Conservation (phyloP, 1,140 invertebrate species). For the Trichonephila clavata region DNA sequence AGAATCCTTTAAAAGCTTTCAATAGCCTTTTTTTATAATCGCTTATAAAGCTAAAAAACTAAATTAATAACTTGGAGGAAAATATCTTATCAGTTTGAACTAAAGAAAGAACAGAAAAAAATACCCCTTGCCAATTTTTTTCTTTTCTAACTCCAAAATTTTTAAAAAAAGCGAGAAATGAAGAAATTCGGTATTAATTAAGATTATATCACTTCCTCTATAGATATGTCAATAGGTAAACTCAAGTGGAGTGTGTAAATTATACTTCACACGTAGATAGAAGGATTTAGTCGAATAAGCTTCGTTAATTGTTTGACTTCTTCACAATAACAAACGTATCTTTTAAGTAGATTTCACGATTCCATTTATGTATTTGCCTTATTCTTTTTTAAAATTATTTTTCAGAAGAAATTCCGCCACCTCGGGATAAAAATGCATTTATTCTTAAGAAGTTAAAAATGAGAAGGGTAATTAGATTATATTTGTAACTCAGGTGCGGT, state of each 20-base stretch:
- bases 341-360: not conserved
- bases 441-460: no score
- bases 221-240: not conserved
- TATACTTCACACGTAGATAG: not conserved
- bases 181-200: not conserved
- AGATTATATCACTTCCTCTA: not conserved
- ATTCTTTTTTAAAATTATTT: no score
- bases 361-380: not conserved
- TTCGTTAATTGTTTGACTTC: not conserved
- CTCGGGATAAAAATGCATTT: no score
- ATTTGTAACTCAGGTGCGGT: no score
- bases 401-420: no score
- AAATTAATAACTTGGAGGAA: not conserved
- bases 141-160: not conserved
- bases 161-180: not conserved
- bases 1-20: not conserved
- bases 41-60: not conserved
- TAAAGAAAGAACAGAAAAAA: not conserved
- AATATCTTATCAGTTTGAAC: not conserved
- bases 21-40: not conserved
- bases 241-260: not conserved
- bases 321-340: not conserved
- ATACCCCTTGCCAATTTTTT: not conserved
- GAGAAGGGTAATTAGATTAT: no score
- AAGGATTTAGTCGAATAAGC: not conserved